Base-by-base conservation (phyloP, 2,888 invertebrate genomes). In the Polydrusus pterygomalis region DNA sequence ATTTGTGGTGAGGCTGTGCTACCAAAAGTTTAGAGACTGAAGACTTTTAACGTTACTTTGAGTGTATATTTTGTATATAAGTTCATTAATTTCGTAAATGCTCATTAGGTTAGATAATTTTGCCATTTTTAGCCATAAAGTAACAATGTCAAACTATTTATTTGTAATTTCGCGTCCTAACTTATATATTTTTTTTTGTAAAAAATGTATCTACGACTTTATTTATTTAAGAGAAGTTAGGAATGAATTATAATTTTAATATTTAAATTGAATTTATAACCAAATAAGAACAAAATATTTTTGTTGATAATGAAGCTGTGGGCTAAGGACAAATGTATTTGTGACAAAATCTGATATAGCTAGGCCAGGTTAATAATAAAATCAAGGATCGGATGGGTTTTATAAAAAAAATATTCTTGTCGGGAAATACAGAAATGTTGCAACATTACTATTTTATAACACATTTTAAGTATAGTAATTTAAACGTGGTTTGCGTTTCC, bases 231-330 rank as follows among this genome's bases (percentile, higher is more conserved):
- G 51, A 75, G 68, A 68, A 70, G 58, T 34, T 69, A 79, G 79
- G 78, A 78, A 78, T 78, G 25, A 25, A 25, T 77, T 71, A 60
- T 34, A 49, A 38, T 64, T 60, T 74, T 45, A 70, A 62, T 38
- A 81, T 80, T 79, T 74, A 76, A 79, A 77, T 79, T 80, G 77
- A 79, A 78, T 81, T 79, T 79, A 79, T 81, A 80, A 80, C 80
- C 81, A 80, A 80, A 80, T 79, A 69, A 62, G 64, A 70, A 78
- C 69, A 78, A 79, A 71, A 78, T 77, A 74, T 73, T 40, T 62
- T 77, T 75, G 72, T 75, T 77, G n/a, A 54, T n/a, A 54, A 54
- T 54, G n/a, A 47, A 47, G 17, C 1, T 47, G 15, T 47, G 9
- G 47, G 30, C 3, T 0, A 8, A 11, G 6, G 8, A 30, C 54